These are phyloP conservation scores for Neoitamus cyanurus DNA, from an alignment of 2,888 invertebrate species.

Conservation along the genomic window DNA sequence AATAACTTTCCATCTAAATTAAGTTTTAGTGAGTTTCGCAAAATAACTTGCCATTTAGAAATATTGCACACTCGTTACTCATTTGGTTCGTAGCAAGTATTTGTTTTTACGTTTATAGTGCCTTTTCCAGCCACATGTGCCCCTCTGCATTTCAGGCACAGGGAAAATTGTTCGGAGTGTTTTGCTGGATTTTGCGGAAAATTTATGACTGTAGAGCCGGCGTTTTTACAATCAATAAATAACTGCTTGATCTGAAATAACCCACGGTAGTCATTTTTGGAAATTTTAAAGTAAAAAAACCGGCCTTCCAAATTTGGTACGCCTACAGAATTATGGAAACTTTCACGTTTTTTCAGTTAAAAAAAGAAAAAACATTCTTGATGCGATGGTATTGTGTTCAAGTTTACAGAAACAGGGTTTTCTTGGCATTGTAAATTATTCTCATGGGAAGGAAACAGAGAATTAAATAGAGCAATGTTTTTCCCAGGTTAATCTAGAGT, in stretches of 20 bases:
- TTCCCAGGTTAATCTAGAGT: too few relatives aligned
- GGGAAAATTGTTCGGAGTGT: background rate
- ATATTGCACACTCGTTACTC: background rate
- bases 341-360: background rate
- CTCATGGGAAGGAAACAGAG: too few relatives aligned
- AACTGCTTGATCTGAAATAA: background rate
- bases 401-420: too few relatives aligned
- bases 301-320: background rate
- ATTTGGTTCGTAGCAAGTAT: background rate
- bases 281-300: background rate
- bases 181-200: background rate
- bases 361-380: too few relatives aligned
- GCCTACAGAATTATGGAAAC: background rate
- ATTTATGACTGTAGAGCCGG: background rate
- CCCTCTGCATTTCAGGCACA: background rate
- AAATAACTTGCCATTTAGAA: background rate
- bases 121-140: background rate
- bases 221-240: background rate
- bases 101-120: background rate
- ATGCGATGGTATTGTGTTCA: too few relatives aligned
- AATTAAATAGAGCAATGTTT: too few relatives aligned
- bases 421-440: too few relatives aligned
- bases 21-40: background rate
- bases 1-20: background rate
- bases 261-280: background rate